Conservation (phyloP, 2,888 invertebrate genomes). For the Neoscelio sp. region DNA sequence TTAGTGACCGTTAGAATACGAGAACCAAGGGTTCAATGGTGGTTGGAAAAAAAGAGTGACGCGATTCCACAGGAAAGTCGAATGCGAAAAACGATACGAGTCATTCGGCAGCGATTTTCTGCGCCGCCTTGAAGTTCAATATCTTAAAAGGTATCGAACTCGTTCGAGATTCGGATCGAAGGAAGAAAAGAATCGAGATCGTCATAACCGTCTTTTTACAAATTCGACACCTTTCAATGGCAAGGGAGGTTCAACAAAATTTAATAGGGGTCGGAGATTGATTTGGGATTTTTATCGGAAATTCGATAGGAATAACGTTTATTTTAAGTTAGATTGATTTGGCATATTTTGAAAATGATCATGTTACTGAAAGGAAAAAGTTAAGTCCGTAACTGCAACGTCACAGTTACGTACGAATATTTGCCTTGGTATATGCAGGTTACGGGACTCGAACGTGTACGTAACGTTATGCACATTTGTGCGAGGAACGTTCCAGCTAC, state of each 20-base stretch:
- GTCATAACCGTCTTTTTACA: constrained; percentile 27
- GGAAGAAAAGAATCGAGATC: constrained; percentile 11
- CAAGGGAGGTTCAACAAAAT: neutral
- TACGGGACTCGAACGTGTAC: too few species aligned
- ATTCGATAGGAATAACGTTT: constrained; percentile 42
- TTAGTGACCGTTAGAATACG: constrained; percentile 55
- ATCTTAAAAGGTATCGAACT: constrained; percentile 23
- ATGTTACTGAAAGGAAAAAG: too few species aligned
- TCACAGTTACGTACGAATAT: too few species aligned
- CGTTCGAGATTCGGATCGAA: constrained; percentile 11
- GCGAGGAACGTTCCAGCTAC: too few species aligned
- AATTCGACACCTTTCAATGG: constrained; percentile 43
- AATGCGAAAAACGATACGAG: constrained; percentile 63
- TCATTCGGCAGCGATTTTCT: constrained; percentile 33
- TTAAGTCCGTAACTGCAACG: too few species aligned
- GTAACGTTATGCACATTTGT: too few species aligned
- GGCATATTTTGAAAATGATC: too few species aligned
- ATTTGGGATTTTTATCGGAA: constrained; percentile 42
- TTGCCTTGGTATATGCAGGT: too few species aligned
- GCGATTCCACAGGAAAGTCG: constrained; percentile 55
- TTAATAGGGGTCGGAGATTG: constrained; percentile 7
- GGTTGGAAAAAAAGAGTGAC: constrained; percentile 14
- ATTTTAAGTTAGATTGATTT: too few species aligned
- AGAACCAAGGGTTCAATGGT: constrained; percentile 43
- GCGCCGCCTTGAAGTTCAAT: constrained; percentile 46